Conservation (phyloP, 1,140 invertebrate genomes). For the Oreohelix idahoensis region DNA sequence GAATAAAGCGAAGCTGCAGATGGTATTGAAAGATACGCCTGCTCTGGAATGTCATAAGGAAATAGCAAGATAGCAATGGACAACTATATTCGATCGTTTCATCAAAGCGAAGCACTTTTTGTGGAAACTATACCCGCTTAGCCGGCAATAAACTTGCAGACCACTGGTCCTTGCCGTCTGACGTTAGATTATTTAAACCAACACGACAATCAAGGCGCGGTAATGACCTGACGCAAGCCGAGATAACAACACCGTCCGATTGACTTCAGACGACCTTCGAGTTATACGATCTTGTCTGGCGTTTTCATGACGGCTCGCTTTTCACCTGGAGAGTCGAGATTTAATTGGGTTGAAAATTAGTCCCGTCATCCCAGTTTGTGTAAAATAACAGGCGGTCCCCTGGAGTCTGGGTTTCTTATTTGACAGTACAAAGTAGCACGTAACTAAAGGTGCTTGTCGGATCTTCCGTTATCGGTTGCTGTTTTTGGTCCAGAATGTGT, state of each 20-base stretch:
- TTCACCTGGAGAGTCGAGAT: not conserved
- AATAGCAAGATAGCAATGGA: too few species aligned
- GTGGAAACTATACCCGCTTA: too few species aligned
- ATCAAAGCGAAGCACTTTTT: too few species aligned
- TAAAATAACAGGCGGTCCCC: not conserved
- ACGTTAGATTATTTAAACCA: not conserved
- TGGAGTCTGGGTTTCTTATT: not conserved
- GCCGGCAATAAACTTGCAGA: too few species aligned
- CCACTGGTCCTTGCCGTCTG: too few species aligned
- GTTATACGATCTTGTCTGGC: not conserved
- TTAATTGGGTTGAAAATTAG: constrained; percentile 7
- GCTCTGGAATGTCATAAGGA: too few species aligned
- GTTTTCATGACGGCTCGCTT: not conserved
- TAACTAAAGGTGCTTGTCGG: not conserved
- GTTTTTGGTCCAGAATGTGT: not conserved
- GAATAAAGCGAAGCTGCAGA: too few species aligned
- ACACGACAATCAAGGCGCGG: not conserved
- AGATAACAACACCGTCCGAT: not conserved
- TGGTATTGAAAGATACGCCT: too few species aligned
- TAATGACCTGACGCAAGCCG: not conserved
- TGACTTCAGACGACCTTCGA: not conserved
- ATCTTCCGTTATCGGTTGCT: not conserved
- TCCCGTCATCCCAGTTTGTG: not conserved
- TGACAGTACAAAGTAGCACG: not conserved
- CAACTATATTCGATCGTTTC: too few species aligned